Evolutionary conservation across 2,113 vertebrate genomes (phyloP).

Genomic region (Ceyx melanurus): DNA sequence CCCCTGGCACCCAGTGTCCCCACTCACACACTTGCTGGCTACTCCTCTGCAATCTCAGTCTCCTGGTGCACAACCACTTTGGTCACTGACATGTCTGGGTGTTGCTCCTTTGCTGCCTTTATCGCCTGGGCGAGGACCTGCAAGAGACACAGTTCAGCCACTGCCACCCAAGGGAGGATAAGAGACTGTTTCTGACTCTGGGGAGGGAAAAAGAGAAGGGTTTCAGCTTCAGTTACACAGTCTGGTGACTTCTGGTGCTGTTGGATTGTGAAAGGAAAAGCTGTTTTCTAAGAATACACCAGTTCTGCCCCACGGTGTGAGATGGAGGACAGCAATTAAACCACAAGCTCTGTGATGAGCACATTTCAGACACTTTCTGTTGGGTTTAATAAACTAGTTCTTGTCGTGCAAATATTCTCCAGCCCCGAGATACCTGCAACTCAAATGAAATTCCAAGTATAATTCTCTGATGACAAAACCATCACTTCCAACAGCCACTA

Average conservation of each 20-base stretch:
- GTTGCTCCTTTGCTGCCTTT: constrained; percentile 96
- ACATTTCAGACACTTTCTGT: neutral
- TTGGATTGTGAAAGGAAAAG: neutral
- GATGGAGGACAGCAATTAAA: neutral
- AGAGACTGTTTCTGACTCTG: neutral
- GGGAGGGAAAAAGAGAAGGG: neutral
- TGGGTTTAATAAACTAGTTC: neutral
- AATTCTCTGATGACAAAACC: constrained; percentile 14
- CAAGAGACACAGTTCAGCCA: neutral
- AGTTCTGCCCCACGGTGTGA: neutral
- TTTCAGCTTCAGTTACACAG: neutral
- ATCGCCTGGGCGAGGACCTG: constrained; percentile 96
- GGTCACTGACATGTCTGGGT: constrained; percentile 98
- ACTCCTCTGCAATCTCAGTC: constrained; percentile 93
- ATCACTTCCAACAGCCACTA: neutral
- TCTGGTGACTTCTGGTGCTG: neutral
- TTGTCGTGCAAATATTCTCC: neutral
- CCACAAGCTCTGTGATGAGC: neutral
- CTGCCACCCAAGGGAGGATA: accelerated
- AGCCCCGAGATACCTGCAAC: neutral
- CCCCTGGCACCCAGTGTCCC: neutral
- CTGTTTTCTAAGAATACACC: neutral
- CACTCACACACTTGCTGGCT: constrained; percentile 47
- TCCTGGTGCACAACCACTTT: constrained; percentile 99
- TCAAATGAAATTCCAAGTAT: constrained; percentile 7